Percentiles rank a stretch among this genome's conserved stretches.
Evolutionary conservation across 2,797 vertebrate genomes (phyloP).

Genomic region (Xerus rutilus): DNA sequence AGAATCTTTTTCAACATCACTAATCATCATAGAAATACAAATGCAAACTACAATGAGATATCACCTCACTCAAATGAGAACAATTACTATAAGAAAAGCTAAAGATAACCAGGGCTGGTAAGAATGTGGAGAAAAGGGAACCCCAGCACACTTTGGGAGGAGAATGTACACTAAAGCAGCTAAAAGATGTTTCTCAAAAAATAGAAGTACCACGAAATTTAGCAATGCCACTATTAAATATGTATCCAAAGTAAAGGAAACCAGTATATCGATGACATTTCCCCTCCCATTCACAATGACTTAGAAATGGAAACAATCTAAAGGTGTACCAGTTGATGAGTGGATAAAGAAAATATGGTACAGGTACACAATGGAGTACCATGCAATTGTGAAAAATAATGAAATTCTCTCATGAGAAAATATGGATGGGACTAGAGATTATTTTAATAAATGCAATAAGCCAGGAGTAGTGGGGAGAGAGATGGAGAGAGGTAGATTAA

Average conservation of each 20-base stretch:
- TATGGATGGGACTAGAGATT: not conserved
- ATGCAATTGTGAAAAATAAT: not conserved
- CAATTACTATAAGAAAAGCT: not conserved
- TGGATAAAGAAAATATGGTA: not conserved
- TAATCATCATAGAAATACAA: not conserved
- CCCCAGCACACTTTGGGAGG: not conserved
- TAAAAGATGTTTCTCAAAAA: not conserved
- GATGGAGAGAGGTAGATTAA: not conserved
- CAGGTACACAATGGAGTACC: not conserved
- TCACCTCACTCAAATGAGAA: not conserved
- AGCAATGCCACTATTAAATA: not conserved
- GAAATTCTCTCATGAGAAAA: not conserved
- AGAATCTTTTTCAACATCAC: not conserved
- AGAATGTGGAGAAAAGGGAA: too few relatives aligned
- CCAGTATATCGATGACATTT: not conserved
- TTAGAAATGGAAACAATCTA: not conserved
- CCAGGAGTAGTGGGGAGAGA: too few relatives aligned
- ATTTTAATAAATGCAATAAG: not conserved
- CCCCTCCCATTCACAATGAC: not conserved
- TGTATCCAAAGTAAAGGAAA: not conserved
- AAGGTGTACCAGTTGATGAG: not conserved
- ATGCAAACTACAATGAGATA: not conserved
- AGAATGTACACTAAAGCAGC: not conserved
- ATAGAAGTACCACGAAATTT: too few relatives aligned
- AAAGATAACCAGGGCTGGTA: not conserved